Conservation (phyloP, 2,888 invertebrate genomes). For the Cheilosia urbana region DNA sequence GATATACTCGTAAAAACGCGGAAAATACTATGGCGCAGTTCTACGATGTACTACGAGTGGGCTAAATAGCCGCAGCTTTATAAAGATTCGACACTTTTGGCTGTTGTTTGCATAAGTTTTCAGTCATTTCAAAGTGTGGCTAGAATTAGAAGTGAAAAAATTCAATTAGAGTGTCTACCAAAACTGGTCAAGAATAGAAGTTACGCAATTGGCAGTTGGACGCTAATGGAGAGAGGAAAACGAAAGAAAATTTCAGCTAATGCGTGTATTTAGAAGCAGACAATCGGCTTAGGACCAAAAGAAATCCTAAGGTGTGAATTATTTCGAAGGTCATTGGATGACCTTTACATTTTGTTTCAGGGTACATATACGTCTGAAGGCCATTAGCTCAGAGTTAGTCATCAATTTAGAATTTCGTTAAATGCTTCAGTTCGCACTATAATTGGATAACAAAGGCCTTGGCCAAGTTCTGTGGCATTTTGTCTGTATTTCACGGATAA, state of each 20-base stretch:
- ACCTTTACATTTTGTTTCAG: not conserved
- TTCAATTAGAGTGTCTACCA: slow-evolving; percentile 14
- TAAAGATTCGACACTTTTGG: slow-evolving; percentile 28
- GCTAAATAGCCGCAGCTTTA: slow-evolving; percentile 23
- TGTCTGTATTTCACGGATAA: too few relatives aligned
- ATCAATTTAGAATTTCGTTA: not conserved
- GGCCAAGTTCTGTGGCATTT: not conserved
- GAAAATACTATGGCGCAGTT: not conserved
- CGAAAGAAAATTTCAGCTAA: not conserved
- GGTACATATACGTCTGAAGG: not conserved
- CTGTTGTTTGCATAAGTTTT: slow-evolving; percentile 24
- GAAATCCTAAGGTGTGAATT: not conserved
- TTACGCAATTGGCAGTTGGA: not conserved
- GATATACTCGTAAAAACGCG: too few relatives aligned
- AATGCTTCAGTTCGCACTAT: not conserved
- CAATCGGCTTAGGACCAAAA: not conserved
- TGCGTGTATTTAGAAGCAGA: too few relatives aligned
- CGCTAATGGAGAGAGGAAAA: not conserved
- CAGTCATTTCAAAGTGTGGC: slow-evolving; percentile 9
- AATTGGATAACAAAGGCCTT: not conserved
- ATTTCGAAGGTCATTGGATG: not conserved
- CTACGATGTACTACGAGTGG: slow-evolving; percentile 15
- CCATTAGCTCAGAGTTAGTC: not conserved
- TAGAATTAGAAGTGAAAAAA: slow-evolving; percentile 20
- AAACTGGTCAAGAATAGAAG: not conserved